Evolutionary conservation across 2,797 vertebrate genomes (phyloP).

Genomic region (Liasis olivaceus): DNA sequence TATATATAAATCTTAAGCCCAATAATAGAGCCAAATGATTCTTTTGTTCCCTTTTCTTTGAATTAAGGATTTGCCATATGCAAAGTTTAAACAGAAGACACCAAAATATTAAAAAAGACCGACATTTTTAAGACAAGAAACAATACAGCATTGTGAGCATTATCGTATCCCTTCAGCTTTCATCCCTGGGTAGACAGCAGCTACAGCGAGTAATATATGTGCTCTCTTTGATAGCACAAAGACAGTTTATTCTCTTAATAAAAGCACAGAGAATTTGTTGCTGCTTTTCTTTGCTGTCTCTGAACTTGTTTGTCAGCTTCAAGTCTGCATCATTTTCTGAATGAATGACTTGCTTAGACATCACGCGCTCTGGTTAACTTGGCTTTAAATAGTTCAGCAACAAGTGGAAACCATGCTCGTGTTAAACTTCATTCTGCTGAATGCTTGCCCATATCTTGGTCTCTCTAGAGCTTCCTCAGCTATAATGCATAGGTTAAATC

Average conservation of each 20-base stretch:
- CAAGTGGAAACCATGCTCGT: not conserved
- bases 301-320: slow-evolving; percentile 9
- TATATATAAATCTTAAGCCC: not conserved
- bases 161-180: slow-evolving; percentile 25
- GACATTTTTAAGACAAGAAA: slow-evolving; percentile 9
- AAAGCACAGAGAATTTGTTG: not conserved
- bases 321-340: not conserved
- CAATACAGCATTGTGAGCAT: slow-evolving; percentile 9
- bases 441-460: not conserved
- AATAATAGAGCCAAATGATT: slow-evolving; percentile 1
- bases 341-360: not conserved
- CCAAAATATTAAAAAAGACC: not conserved
- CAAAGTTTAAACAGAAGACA: not conserved
- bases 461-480: slow-evolving; percentile 14
- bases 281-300: slow-evolving; percentile 3
- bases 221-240: slow-evolving; percentile 39
- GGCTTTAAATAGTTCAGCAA: slow-evolving; percentile 19
- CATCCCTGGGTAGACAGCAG: slow-evolving; percentile 4
- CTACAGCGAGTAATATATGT: not conserved
- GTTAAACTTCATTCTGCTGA: slow-evolving; percentile 27
- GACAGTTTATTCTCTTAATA: not conserved
- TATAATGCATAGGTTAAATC: not conserved
- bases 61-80: slow-evolving; percentile 17
- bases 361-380: slow-evolving; percentile 6
- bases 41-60: not conserved